Percentiles rank a stretch among this genome's conserved stretches.
Evolutionary conservation across 1,140 invertebrate species (phyloP).

Genomic region (Rhyzopertha dominica): DNA sequence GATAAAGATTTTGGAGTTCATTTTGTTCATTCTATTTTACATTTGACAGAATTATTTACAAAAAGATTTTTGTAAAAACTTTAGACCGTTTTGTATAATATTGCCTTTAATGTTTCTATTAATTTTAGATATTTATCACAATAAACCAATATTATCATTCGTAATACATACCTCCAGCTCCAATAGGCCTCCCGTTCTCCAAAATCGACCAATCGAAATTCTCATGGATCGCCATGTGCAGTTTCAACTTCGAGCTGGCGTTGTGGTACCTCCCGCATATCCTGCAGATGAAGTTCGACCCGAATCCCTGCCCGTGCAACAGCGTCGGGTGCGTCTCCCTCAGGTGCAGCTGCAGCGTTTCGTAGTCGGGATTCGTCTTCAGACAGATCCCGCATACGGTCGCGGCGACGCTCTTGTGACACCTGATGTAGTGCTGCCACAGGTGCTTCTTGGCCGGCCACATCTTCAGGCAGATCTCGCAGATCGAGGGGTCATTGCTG

Average conservation of each 20-base stretch:
- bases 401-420: constrained; percentile 53
- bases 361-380: constrained; percentile 52
- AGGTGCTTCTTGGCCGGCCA: constrained; percentile 59
- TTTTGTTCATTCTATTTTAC: no score
- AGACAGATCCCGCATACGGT: constrained; percentile 58
- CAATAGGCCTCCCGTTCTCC: no score
- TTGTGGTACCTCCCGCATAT: constrained; percentile 59
- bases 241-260: constrained; percentile 52
- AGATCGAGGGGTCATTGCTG: constrained; percentile 43
- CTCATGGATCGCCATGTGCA: constrained; percentile 57
- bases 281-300: constrained; percentile 57
- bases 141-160: constrained; percentile 4
- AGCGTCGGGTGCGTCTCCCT: constrained; percentile 49
- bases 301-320: constrained; percentile 49
- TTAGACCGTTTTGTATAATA: no score
- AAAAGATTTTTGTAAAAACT: no score
- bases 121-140: constrained; percentile 30
- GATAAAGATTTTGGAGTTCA: no score
- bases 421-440: constrained; percentile 60
- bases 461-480: constrained; percentile 56
- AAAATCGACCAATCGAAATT: constrained; percentile 45
- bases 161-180: background rate
- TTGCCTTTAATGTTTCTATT: no score
- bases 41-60: no score
- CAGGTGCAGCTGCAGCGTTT: constrained; percentile 51